Percentiles rank a stretch among this genome's conserved stretches.
phyloP scores from a whole-genome alignment of 2,888 invertebrate genomes.

The Scaptomyza parva region DNA sequence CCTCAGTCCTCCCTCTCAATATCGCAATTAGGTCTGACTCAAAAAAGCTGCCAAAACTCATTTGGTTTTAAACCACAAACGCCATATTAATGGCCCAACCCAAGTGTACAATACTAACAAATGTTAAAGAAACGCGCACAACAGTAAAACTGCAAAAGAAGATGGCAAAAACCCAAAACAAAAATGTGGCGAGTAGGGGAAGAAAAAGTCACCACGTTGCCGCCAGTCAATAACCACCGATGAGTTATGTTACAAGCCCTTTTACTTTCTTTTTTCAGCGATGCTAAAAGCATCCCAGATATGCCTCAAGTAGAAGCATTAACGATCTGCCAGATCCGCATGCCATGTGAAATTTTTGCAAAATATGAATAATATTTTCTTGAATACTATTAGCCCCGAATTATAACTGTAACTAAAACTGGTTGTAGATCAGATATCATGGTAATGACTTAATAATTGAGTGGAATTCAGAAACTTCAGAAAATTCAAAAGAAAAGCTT shows the following conservation, averaged over 20 bases:
- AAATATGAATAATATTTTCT: conserved; percentile 6
- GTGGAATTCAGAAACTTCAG: conserved; percentile 17
- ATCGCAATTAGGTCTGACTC: conserved; percentile 43
- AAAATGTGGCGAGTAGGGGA: background rate
- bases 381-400: conserved; percentile 19
- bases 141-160: conserved; percentile 10
- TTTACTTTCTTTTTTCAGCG: conserved; percentile 72
- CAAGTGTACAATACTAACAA: conserved; percentile 33
- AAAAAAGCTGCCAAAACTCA: conserved; percentile 40
- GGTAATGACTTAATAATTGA: conserved; percentile 74
- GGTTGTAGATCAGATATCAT: conserved; percentile 21
- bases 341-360: conserved; percentile 50
- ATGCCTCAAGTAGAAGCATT: conserved; percentile 49
- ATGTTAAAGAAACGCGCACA: conserved; percentile 23
- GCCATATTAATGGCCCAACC: conserved; percentile 46
- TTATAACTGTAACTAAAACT: conserved; percentile 36
- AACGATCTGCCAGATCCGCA: conserved; percentile 27
- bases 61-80: conserved; percentile 29
- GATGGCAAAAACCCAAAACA: conserved; percentile 11
- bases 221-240: conserved; percentile 66
- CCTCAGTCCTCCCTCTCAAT: conserved; percentile 32
- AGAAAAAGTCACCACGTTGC: conserved; percentile 18
- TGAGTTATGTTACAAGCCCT: conserved; percentile 74
- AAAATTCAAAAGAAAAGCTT: too few species aligned
- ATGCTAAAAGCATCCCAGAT: conserved; percentile 16